phyloP scores from a whole-genome alignment of 2,888 invertebrate species.

The Cephus spinipes region DNA sequence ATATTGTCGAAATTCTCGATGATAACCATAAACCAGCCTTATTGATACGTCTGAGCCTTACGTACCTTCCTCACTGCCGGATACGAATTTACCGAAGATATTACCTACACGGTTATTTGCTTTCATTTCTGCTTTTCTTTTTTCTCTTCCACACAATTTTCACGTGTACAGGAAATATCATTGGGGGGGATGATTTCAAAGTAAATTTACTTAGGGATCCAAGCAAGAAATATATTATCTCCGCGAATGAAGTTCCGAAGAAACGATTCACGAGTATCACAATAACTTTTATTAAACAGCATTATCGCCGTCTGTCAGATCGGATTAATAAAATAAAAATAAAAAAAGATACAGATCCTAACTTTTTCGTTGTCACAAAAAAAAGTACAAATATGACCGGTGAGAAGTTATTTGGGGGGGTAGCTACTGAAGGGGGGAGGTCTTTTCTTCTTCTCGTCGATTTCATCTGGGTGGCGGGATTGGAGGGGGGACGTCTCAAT shows the following conservation, averaged over 20 bases:
- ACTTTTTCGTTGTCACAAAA: neutral
- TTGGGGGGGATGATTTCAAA: neutral
- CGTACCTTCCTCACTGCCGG: neutral
- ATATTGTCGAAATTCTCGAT: neutral
- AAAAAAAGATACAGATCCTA: neutral
- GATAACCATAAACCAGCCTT: neutral
- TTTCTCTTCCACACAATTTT: neutral
- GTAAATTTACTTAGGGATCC: neutral
- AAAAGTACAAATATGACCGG: neutral
- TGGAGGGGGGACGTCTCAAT: neutral
- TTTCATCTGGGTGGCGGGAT: too few species aligned
- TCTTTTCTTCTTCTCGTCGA: neutral
- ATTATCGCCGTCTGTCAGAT: neutral
- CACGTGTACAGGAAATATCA: neutral
- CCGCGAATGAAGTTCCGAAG: neutral
- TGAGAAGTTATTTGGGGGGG: too few species aligned
- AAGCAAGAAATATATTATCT: neutral
- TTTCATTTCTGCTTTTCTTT: neutral
- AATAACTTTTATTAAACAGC: neutral
- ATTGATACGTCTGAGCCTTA: neutral
- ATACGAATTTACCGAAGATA: neutral
- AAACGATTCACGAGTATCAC: neutral
- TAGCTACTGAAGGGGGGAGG: too few species aligned
- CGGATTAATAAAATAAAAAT: neutral
- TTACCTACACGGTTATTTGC: neutral